These are phyloP conservation scores for Lethenteron reissneri DNA, from an alignment of 2,113 vertebrate species.

Conservation along the genomic window DNA sequence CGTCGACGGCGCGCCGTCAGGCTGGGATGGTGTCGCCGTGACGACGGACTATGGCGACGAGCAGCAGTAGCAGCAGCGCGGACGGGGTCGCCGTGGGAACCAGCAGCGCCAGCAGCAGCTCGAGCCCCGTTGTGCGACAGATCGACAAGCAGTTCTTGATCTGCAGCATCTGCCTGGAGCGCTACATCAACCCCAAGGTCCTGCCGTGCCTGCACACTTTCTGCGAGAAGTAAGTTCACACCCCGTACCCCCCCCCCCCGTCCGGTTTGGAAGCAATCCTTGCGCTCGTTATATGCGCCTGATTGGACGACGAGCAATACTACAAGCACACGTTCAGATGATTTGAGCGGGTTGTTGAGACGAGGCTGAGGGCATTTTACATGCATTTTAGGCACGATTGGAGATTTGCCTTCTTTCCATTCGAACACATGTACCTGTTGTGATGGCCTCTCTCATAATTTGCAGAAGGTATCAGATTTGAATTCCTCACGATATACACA, in stretches of 20 bases:
- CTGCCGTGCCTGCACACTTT: constrained; percentile 77
- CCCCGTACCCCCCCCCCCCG: background rate
- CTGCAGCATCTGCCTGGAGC: constrained; percentile 82
- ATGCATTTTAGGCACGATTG: too few relatives aligned
- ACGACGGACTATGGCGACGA: background rate
- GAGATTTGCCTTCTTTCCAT: too few relatives aligned
- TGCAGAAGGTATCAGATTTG: too few relatives aligned
- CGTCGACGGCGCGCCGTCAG: background rate
- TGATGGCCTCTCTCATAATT: too few relatives aligned
- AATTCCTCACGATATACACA: too few relatives aligned
- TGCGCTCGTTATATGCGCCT: background rate
- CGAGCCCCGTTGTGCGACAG: constrained; percentile 66
- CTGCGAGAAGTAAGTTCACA: constrained; percentile 51
- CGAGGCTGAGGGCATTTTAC: background rate
- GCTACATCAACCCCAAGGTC: constrained; percentile 49
- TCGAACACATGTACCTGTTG: too few relatives aligned
- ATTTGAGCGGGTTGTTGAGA: background rate
- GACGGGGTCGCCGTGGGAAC: background rate
- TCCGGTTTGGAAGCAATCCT: background rate
- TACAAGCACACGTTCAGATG: background rate
- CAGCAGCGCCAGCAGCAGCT: constrained; percentile 15
- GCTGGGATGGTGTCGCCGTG: constrained; percentile 5
- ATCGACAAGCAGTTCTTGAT: constrained; percentile 91
- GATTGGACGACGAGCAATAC: background rate
- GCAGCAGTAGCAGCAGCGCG: background rate